Conservation (phyloP, 2,888 invertebrate species). For the Drosophila siamana region DNA sequence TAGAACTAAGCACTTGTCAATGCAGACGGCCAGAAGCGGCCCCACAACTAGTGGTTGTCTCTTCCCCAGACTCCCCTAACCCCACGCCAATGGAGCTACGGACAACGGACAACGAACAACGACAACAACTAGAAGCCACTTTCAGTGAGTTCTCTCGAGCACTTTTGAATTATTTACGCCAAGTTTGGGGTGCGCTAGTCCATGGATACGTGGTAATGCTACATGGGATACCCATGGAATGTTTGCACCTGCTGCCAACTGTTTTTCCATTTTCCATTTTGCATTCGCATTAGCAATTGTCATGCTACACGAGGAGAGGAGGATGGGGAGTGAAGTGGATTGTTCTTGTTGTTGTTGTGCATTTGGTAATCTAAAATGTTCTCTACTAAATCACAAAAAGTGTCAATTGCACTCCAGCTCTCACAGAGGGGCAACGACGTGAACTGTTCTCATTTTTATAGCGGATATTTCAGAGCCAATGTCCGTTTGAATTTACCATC, state of each 20-base stretch:
- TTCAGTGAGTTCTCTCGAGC: constrained; percentile 43
- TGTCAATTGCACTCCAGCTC: constrained; percentile 71
- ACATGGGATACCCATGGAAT: constrained; percentile 18
- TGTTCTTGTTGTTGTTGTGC: constrained; percentile 39
- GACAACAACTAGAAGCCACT: constrained; percentile 30
- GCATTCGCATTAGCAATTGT: constrained; percentile 66
- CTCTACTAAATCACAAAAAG: constrained; percentile 74
- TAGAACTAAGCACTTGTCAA: constrained; percentile 62
- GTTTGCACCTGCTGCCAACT: constrained; percentile 58
- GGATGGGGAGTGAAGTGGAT: background rate
- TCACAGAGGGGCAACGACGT: constrained; percentile 17
- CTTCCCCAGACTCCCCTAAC: background rate
- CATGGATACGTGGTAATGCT: constrained; percentile 17
- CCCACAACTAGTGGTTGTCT: constrained; percentile 7
- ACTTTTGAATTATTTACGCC: constrained; percentile 72
- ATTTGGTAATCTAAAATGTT: constrained; percentile 69
- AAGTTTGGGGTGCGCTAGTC: constrained; percentile 51
- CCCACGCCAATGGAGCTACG: background rate
- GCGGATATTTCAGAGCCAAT: constrained; percentile 50
- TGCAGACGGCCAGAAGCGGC: constrained; percentile 19
- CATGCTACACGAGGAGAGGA: constrained; percentile 28
- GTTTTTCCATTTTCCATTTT: constrained; percentile 54
- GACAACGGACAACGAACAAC: constrained; percentile 1
- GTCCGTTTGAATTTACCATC: constrained; percentile 17
- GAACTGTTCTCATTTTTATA: constrained; percentile 32